Conservation (phyloP, 2,888 invertebrate species). For the Coelopa pilipes region DNA sequence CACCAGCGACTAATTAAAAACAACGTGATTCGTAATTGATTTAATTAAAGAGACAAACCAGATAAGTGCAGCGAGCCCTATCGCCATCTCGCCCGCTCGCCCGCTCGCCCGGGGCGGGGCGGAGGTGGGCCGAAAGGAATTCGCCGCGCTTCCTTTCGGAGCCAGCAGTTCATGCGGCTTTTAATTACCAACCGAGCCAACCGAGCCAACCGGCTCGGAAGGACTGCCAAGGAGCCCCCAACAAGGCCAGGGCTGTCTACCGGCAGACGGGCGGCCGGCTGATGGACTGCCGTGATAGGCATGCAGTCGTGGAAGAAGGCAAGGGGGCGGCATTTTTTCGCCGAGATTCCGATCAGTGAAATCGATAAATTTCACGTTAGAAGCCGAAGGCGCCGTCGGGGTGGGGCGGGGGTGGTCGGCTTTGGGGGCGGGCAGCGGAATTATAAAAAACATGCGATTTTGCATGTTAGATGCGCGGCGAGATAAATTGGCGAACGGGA, state of each 20-base stretch:
- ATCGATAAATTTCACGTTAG: conserved; percentile 36
- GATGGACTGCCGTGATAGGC: neutral
- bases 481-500: neutral
- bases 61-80: conserved; percentile 20
- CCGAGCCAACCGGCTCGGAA: neutral
- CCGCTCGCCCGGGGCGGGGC: neutral
- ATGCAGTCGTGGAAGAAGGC: neutral
- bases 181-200: conserved; percentile 32
- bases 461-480: conserved; percentile 35
- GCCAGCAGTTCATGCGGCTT: conserved; percentile 27
- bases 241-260: conserved; percentile 23
- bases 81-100: neutral
- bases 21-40: conserved; percentile 31
- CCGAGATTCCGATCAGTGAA: conserved; percentile 35
- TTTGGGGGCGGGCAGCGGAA: conserved; percentile 12
- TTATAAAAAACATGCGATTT: conserved; percentile 40
- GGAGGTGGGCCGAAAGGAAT: neutral
- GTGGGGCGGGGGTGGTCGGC: neutral
- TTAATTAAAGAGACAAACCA: conserved; percentile 33
- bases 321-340: conserved; percentile 6
- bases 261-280: neutral
- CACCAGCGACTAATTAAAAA: conserved; percentile 30
- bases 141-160: conserved; percentile 21
- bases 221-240: neutral
- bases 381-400: conserved; percentile 13